Conservation (phyloP, 2,888 invertebrate species). For the Aphodius granarius region DNA sequence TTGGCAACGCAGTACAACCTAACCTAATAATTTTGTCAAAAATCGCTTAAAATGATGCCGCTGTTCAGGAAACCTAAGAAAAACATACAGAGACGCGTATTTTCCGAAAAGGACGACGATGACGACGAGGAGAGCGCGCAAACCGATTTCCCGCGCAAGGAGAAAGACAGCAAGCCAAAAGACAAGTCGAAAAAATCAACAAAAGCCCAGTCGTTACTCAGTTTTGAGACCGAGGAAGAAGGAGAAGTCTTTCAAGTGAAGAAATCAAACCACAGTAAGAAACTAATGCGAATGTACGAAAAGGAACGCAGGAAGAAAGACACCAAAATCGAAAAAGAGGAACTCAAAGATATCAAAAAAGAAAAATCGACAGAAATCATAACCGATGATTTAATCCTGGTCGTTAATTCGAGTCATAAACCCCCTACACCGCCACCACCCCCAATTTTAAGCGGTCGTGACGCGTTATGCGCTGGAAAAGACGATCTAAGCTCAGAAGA, state of each 20-base stretch:
- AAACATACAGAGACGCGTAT: constrained; percentile 76
- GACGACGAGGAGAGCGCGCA: constrained; percentile 57
- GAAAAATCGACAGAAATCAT: constrained; percentile 69
- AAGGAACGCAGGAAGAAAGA: constrained; percentile 71
- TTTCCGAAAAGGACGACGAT: constrained; percentile 68
- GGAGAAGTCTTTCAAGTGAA: constrained; percentile 93
- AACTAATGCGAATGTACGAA: constrained; percentile 81
- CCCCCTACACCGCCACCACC: constrained; percentile 46
- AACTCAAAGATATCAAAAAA: constrained; percentile 38
- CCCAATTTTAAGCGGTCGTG: constrained; percentile 74
- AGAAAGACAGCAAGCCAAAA: constrained; percentile 40
- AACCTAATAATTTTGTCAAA: not conserved
- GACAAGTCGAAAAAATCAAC: constrained; percentile 50
- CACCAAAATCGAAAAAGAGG: constrained; percentile 48
- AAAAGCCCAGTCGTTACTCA: constrained; percentile 66
- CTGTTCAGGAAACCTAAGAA: constrained; percentile 87
- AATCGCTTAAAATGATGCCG: constrained; percentile 61
- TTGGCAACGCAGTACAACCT: constrained; percentile 8
- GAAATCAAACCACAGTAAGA: constrained; percentile 92
- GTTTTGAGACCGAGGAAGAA: constrained; percentile 80
- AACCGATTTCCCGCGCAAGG: constrained; percentile 44
- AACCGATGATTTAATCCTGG: constrained; percentile 70
- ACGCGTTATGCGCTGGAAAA: constrained; percentile 76
- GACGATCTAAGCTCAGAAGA: constrained; percentile 69
- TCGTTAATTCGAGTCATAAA: constrained; percentile 50